These are phyloP conservation scores for Drosophila pachea DNA, from an alignment of 1,140 invertebrate species.

Conservation along the genomic window DNA sequence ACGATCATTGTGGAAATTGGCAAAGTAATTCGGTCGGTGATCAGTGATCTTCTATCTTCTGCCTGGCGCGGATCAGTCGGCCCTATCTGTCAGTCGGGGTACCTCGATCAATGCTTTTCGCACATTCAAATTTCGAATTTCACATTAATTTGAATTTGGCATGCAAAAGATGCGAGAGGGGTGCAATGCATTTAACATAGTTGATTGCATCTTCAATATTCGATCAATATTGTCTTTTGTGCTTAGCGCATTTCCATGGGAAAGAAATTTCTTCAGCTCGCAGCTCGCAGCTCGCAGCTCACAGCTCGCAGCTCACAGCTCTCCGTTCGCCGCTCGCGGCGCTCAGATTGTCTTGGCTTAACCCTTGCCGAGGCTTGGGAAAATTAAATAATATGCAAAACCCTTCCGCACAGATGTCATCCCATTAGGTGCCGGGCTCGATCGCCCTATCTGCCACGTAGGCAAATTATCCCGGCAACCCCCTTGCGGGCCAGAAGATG, in stretches of 20 bases:
- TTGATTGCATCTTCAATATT: conserved; percentile 75
- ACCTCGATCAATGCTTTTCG: conserved; percentile 44
- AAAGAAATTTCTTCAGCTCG: conserved; percentile 66
- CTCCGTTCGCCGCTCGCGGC: too few relatives aligned
- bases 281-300: too few relatives aligned
- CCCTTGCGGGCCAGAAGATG: conserved; percentile 47
- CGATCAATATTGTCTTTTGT: conserved; percentile 77
- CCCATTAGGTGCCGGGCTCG: conserved; percentile 57
- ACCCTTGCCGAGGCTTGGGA: conserved; percentile 62
- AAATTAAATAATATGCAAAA: conserved; percentile 77
- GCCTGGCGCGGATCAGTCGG: not conserved
- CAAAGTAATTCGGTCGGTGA: too few relatives aligned
- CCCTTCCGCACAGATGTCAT: conserved; percentile 67
- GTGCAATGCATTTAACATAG: conserved; percentile 57
- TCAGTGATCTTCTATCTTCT: conserved; percentile 29
- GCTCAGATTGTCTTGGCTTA: conserved; percentile 21
- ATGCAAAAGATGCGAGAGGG: conserved; percentile 31
- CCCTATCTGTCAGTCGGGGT: conserved; percentile 11
- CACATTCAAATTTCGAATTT: conserved; percentile 56
- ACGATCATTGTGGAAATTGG: conserved; percentile 29
- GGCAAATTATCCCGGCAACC: conserved; percentile 71
- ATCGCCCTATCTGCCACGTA: conserved; percentile 61
- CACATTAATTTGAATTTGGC: conserved; percentile 71
- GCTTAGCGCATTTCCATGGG: conserved; percentile 71
- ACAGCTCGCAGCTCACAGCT: too few relatives aligned